Conservation (phyloP, 2,113 vertebrate species). For the Cryptomyrus ogoouensis region DNA sequence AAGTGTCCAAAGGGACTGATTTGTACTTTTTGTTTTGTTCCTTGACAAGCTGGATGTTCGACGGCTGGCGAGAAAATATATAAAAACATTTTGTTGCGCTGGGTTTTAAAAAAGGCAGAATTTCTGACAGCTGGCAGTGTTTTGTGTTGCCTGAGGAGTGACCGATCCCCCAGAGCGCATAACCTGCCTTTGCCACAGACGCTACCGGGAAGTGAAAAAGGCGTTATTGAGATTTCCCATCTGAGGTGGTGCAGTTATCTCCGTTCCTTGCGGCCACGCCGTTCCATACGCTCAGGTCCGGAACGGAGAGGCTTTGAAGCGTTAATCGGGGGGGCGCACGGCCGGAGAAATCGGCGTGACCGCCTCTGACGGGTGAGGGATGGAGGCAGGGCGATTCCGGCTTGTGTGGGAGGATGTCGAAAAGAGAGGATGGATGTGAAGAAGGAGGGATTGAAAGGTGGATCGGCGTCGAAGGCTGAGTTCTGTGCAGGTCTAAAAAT, state of each 20-base stretch:
- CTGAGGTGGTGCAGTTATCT: too few species aligned
- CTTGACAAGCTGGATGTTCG: not conserved
- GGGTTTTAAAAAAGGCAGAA: not conserved
- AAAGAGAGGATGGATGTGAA: not conserved
- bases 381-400: not conserved
- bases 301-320: slow-evolving; percentile 6
- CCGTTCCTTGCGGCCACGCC: not conserved
- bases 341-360: not conserved
- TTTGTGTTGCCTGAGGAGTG: not conserved
- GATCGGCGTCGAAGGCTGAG: not conserved
- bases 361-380: not conserved
- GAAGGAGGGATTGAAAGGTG: not conserved
- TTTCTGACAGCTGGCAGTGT: not conserved
- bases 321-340: not conserved
- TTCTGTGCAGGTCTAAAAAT: not conserved
- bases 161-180: not conserved
- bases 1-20: not conserved
- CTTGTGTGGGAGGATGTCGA: not conserved
- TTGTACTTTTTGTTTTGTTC: not conserved
- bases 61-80: not conserved
- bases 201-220: not conserved
- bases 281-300: too few species aligned
- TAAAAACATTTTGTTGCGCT: not conserved
- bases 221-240: not conserved
- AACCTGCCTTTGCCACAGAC: not conserved